phyloP scores from a whole-genome alignment of 2,113 vertebrate genomes.

The Lichenostomus cassidix region DNA sequence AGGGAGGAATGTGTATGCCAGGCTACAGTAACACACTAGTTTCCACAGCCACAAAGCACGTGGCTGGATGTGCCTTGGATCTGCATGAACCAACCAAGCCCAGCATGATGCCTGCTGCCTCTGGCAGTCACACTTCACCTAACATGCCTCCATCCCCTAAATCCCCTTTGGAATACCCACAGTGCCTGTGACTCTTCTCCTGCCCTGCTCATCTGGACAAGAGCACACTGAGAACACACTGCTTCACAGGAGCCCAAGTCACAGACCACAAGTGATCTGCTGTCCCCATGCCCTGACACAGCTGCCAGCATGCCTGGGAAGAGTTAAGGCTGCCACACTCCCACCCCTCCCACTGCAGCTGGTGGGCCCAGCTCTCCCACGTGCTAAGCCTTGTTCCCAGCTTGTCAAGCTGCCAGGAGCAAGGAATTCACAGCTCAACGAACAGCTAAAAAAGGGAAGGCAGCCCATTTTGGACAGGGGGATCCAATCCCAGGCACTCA shows the following conservation, averaged over 20 bases:
- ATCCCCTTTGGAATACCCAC: not conserved
- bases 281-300: not conserved
- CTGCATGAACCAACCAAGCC: not conserved
- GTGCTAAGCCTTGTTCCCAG: conserved; percentile 82
- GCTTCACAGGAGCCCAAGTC: not conserved
- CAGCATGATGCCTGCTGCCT: not conserved
- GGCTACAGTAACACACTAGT: not conserved
- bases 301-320: not conserved
- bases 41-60: not conserved
- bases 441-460: conserved; percentile 94
- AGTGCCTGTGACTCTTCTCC: not conserved
- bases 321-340: conserved; percentile 55
- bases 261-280: not conserved
- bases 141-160: not conserved
- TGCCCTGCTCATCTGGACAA: not conserved
- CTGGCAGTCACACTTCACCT: not conserved
- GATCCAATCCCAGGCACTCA: conserved; percentile 82
- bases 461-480: conserved; percentile 86
- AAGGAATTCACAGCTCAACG: conserved; percentile 85
- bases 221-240: not conserved
- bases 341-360: conserved; percentile 52
- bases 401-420: conserved; percentile 84
- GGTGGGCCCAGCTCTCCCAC: conserved; percentile 75
- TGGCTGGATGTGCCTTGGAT: not conserved
- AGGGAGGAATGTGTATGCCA: fast-evolving